Evolutionary conservation across 2,113 vertebrate species (phyloP).

Genomic region (Mellivora capensis): DNA sequence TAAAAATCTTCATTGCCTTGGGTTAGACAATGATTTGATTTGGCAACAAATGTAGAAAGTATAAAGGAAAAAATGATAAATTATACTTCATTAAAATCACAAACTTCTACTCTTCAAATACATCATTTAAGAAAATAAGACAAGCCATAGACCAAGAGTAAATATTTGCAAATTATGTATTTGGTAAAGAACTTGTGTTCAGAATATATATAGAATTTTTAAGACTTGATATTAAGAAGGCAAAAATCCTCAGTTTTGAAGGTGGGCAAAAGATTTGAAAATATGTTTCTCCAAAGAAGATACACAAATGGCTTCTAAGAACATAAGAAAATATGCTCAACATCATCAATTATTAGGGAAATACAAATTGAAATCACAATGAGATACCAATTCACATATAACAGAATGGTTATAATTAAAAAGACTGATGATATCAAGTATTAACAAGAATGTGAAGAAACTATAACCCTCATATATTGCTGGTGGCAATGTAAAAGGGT

Average conservation of each 20-base stretch:
- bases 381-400: background rate
- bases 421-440: background rate
- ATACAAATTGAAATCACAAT: background rate
- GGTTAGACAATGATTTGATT: background rate
- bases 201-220: background rate
- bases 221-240: background rate
- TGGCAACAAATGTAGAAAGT: background rate
- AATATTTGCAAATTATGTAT: background rate
- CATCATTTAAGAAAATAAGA: slow-evolving; percentile 11
- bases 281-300: background rate
- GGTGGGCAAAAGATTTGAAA: slow-evolving; percentile 18
- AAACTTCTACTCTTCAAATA: background rate
- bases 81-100: background rate
- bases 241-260: background rate
- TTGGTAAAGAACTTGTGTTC: slow-evolving; percentile 25
- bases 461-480: background rate
- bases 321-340: slow-evolving; percentile 1
- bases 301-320: background rate
- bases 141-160: background rate
- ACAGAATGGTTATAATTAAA: background rate
- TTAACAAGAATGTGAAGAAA: background rate
- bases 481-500: background rate
- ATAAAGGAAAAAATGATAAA: background rate
- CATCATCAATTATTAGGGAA: background rate
- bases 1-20: background rate